Evolutionary conservation across 2,113 vertebrate species (phyloP), one percentile per base, ranked within the genome.

Genomic region (Sinocyclocheilus rhinocerous): DNA sequence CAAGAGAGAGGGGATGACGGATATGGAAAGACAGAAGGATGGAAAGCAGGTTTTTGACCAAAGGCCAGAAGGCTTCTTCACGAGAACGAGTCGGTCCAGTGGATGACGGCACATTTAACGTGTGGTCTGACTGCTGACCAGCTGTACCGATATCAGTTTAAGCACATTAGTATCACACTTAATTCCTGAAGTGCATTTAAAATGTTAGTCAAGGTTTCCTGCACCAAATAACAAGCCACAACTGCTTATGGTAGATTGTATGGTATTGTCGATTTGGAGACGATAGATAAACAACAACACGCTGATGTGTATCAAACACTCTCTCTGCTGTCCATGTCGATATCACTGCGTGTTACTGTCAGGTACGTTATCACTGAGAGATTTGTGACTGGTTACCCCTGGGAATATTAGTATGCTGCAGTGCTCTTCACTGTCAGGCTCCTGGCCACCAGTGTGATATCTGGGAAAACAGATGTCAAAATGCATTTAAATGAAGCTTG

Each of bases 381-480:
- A 94, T 80, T 63, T 90, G 86, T 86, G 83, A 82, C 42, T 6
- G 50, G 87, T 88, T 87, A 88, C 82, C 9, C 24, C 81, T 87
- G 90, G 91, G 85, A 87, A 78, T 91, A 94, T 95, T 94, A 95
- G 94, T 91, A 95, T 95, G 93, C 94, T 83, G 89, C 87, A 89
- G 87, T 57, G 90, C 90, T 91, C 76, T 0, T 4, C 90, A 84
- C 93, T 93, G 94, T 95, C 94, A 94, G 89, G 90, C 91, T 92
- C 89, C 93, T 93, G 94, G 88, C 93, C 87, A 45, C 90, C 92
- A 84, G 88, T 87, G 77, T 83, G 91, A 91, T 92, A 91, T 92
- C 92, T 92, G 90, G 89, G 91, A 94, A 94, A 94, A 95, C 93
- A 94, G 92, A 94, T 92, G 95, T 94, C 94, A 94, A 93, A 94